Conservation (phyloP, 2,888 invertebrate genomes). For the Diarsia dahlii region DNA sequence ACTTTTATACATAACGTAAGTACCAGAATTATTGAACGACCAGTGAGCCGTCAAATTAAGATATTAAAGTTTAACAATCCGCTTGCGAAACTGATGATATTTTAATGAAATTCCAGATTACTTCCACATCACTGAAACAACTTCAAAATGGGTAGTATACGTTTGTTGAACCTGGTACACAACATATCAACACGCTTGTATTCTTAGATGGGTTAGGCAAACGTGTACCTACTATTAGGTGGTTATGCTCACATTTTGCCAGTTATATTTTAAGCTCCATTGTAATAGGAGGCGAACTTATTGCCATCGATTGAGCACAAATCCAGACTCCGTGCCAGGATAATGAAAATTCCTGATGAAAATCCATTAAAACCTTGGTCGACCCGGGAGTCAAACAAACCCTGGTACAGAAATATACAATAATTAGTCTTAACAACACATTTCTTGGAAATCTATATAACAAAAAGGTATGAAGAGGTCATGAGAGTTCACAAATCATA, state of each 20-base stretch:
- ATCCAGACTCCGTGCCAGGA: too few species aligned
- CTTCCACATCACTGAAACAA: conserved; percentile 13
- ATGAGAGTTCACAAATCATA: neutral
- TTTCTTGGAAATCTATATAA: neutral
- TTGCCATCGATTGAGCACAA: too few species aligned
- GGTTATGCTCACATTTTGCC: too few species aligned
- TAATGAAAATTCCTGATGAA: too few species aligned
- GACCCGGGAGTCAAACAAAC: too few species aligned
- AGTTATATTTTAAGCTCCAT: too few species aligned
- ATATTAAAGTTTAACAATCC: conserved; percentile 27
- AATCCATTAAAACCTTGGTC: too few species aligned
- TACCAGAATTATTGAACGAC: conserved; percentile 1
- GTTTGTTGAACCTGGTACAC: neutral
- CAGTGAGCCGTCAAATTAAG: conserved; percentile 38
- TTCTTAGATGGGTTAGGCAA: too few species aligned
- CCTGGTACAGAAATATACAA: neutral
- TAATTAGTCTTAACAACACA: too few species aligned
- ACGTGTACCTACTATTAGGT: too few species aligned
- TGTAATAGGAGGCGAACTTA: too few species aligned
- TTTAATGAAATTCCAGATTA: conserved; percentile 37
- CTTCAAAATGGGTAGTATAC: neutral
- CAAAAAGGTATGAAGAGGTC: neutral
- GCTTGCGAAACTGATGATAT: conserved; percentile 8
- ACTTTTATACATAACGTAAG: neutral
- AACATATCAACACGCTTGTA: too few species aligned